Conservation (phyloP, 2,797 vertebrate genomes). For the Danio jaintianensis region DNA sequence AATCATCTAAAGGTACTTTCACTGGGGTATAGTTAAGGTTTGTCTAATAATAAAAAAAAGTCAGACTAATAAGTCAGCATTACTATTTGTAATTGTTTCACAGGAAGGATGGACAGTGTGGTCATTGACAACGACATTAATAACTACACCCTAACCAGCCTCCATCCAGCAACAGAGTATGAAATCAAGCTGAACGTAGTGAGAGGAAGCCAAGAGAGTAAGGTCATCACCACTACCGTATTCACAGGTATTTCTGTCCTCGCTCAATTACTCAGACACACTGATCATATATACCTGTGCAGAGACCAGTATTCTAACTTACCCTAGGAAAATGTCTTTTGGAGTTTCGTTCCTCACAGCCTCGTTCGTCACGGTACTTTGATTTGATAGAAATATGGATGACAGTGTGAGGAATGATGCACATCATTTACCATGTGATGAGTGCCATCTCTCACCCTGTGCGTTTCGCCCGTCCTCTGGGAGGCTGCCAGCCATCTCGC, state of each 20-base stretch:
- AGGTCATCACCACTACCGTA: conserved; percentile 79
- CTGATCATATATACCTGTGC: background rate
- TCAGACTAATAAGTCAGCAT: background rate
- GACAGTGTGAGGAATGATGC: conserved; percentile 38
- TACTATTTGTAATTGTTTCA: conserved; percentile 26
- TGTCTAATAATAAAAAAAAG: background rate
- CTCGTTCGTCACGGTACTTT: conserved; percentile 36
- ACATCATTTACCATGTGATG: conserved; percentile 55
- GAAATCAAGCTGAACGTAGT: conserved; percentile 88
- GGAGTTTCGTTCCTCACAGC: conserved; percentile 14
- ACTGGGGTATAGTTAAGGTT: background rate
- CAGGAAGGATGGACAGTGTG: conserved; percentile 89
- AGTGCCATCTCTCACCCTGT: conserved; percentile 33
- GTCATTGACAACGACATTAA: conserved; percentile 87
- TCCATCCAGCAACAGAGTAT: conserved; percentile 92
- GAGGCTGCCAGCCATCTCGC: conserved; percentile 45
- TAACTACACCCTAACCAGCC: conserved; percentile 83
- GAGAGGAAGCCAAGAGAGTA: conserved; percentile 89
- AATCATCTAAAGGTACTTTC: conserved; percentile 84
- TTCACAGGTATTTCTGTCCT: conserved; percentile 79
- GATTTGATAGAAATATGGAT: conserved; percentile 44
- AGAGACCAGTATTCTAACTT: background rate
- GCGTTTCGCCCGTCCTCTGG: conserved; percentile 26
- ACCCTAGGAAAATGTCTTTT: conserved; percentile 12
- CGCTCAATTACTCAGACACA: background rate